A percentile compares a stretch with the other conserved stretches of the same genome.
Evolutionary conservation across 2,113 vertebrate genomes (phyloP).

Genomic region (Alligator sinensis): DNA sequence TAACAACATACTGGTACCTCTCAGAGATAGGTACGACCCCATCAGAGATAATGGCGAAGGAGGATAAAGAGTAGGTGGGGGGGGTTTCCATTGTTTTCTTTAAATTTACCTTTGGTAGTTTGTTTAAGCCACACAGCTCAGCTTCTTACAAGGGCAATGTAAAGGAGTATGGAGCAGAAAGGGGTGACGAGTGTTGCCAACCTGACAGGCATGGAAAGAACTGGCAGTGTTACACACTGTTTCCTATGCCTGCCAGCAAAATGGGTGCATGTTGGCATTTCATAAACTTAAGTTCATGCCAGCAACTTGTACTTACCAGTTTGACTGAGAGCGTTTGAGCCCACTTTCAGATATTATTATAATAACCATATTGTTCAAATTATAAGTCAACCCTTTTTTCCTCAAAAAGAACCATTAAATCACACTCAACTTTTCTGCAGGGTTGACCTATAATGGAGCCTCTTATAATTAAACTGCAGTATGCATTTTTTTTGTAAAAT

Average conservation of each 20-base stretch:
- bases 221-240: constrained; percentile 75
- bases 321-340: constrained; percentile 64
- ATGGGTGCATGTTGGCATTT: constrained; percentile 71
- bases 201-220: constrained; percentile 71
- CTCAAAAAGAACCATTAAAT: no score
- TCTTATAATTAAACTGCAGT: no score
- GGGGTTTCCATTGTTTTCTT: constrained; percentile 41
- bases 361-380: no score
- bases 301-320: constrained; percentile 68
- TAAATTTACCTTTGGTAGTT: constrained; percentile 50
- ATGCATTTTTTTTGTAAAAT: no score
- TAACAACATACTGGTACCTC: neutral
- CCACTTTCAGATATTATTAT: constrained; percentile 69
- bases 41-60: neutral
- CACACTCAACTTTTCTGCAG: no score
- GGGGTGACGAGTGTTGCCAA: constrained; percentile 71
- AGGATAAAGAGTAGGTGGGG: no score
- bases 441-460: no score
- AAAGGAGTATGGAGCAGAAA: constrained; percentile 68
- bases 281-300: constrained; percentile 71
- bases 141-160: constrained; percentile 66
- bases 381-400: no score
- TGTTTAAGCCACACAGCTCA: constrained; percentile 48
- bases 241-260: constrained; percentile 71
- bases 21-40: neutral